These are phyloP conservation scores for Cyphomyrus discorhynchus DNA, from an alignment of 2,113 vertebrate species.

Conservation along the genomic window DNA sequence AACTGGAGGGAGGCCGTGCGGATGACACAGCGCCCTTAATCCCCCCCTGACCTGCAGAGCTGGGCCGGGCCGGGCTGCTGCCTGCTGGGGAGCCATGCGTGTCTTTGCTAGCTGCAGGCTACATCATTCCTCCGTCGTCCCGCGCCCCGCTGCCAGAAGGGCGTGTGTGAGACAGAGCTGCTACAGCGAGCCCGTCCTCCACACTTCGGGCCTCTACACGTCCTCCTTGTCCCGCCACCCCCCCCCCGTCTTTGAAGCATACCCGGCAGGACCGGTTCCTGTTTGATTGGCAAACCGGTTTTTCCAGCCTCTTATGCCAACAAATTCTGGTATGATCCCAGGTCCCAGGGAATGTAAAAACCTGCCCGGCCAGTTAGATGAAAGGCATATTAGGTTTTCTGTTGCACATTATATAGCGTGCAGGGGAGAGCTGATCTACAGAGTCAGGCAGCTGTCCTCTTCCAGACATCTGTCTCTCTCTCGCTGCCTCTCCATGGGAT, in stretches of 20 bases:
- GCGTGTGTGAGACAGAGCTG: slow-evolving; percentile 31
- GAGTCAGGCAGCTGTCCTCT: slow-evolving; percentile 22
- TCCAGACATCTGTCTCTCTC: slow-evolving; percentile 14
- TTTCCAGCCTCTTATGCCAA: slow-evolving; percentile 74
- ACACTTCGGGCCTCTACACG: slow-evolving; percentile 63
- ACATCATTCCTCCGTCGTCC: slow-evolving; percentile 58
- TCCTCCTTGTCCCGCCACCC: slow-evolving; percentile 37
- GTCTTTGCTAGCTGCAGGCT: slow-evolving; percentile 71
- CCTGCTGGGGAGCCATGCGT: background rate
- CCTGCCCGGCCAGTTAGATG: slow-evolving; percentile 81
- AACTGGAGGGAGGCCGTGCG: background rate
- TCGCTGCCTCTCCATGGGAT: background rate
- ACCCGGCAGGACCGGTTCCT: slow-evolving; percentile 71
- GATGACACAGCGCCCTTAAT: background rate
- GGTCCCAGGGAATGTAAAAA: slow-evolving; percentile 73
- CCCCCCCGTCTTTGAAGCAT: slow-evolving; percentile 62
- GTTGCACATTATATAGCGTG: slow-evolving; percentile 56
- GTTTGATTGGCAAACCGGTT: slow-evolving; percentile 65
- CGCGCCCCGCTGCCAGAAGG: slow-evolving; percentile 47
- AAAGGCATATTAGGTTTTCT: slow-evolving; percentile 80
- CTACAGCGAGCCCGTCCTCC: slow-evolving; percentile 48
- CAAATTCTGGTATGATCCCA: slow-evolving; percentile 81
- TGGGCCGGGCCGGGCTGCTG: background rate
- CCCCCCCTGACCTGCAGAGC: background rate
- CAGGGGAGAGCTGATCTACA: slow-evolving; percentile 12